These are phyloP conservation scores for Nomada flava DNA, from an alignment of 2,888 invertebrate genomes.

Conservation along the genomic window DNA sequence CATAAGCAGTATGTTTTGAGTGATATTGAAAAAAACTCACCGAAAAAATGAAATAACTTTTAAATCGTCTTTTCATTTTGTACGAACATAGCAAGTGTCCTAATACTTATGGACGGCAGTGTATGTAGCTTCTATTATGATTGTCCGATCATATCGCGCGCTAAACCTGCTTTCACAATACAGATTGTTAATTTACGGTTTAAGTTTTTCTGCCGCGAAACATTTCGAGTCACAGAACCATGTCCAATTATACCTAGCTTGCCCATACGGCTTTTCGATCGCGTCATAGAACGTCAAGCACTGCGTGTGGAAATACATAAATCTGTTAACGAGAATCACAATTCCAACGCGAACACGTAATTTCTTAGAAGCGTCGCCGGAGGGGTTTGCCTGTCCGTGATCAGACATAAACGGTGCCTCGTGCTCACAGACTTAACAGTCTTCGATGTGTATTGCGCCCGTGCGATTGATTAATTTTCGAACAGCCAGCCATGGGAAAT, in stretches of 20 bases:
- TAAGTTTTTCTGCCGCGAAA: neutral
- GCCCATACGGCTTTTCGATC: neutral
- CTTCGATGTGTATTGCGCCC: neutral
- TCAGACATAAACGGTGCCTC: conserved; percentile 1
- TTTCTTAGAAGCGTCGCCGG: neutral
- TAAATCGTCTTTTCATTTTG: no score
- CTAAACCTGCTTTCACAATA: neutral
- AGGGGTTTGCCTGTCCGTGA: conserved; percentile 2
- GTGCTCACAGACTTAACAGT: neutral
- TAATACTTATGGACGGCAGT: no score
- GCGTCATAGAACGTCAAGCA: no score
- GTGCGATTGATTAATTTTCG: conserved; percentile 28
- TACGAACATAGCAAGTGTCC: no score
- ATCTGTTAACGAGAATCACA: neutral
- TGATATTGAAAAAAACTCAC: no score
- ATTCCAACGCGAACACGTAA: neutral
- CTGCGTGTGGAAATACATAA: neutral
- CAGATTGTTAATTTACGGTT: neutral
- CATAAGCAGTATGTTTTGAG: no score
- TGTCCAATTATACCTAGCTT: neutral
- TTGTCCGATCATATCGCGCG: no score
- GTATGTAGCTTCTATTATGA: neutral
- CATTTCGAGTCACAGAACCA: neutral
- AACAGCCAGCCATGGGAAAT: conserved; percentile 23
- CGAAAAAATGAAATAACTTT: no score